Evolutionary conservation across 2,888 invertebrate species (phyloP).

Genomic region (Anodontia alba): DNA sequence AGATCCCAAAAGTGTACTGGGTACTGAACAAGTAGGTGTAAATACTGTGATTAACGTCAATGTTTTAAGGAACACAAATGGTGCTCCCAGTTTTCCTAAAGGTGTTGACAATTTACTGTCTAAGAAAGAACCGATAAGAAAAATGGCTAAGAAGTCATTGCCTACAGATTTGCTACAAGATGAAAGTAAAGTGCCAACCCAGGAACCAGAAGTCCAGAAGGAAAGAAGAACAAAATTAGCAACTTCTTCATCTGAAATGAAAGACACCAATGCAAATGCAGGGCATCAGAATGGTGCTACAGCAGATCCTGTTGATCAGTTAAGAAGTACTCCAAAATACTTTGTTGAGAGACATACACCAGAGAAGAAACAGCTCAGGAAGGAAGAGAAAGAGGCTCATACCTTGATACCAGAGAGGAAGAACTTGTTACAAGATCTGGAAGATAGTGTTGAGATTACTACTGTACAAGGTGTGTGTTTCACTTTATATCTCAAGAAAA

Average conservation of each 20-base stretch:
- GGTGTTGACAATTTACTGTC: slow-evolving; percentile 35
- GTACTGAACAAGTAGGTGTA: background rate
- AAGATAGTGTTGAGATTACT: slow-evolving; percentile 64
- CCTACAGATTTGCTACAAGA: background rate
- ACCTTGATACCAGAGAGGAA: slow-evolving; percentile 54
- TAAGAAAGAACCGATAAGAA: slow-evolving; percentile 53
- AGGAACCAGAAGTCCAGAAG: background rate
- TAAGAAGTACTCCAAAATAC: slow-evolving; percentile 53
- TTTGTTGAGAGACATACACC: slow-evolving; percentile 68
- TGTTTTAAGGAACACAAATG: background rate
- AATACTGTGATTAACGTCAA: background rate
- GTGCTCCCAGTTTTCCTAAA: slow-evolving; percentile 28
- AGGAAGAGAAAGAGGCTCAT: background rate
- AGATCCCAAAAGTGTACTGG: background rate
- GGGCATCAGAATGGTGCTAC: background rate
- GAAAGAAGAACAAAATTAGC: background rate
- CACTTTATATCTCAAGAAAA: too few relatives aligned
- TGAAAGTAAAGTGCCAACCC: background rate
- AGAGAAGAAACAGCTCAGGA: slow-evolving; percentile 45
- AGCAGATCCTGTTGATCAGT: background rate
- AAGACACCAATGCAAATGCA: background rate
- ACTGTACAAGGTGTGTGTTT: slow-evolving; percentile 50
- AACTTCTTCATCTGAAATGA: background rate
- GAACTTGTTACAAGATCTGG: slow-evolving; percentile 57
- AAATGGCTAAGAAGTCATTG: slow-evolving; percentile 44